Evolutionary conservation across 2,888 invertebrate genomes (phyloP).

Genomic region (Macropis europaea): DNA sequence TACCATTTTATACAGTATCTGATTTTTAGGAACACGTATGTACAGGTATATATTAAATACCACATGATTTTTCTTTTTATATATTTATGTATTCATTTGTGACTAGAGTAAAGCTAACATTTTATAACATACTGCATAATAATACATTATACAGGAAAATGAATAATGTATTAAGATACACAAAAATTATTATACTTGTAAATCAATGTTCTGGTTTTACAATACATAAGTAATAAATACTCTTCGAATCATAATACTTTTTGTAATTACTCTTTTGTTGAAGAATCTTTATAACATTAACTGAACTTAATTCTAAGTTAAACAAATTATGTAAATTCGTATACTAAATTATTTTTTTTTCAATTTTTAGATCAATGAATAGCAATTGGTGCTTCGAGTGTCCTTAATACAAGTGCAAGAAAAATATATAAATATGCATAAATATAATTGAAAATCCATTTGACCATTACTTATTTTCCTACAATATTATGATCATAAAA

Average conservation of each 20-base stretch:
- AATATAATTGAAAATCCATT: slow-evolving; percentile 13
- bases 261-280: no score
- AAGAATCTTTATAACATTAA: no score
- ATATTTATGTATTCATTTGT: slow-evolving; percentile 30
- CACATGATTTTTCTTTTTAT: slow-evolving; percentile 33
- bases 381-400: slow-evolving; percentile 10
- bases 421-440: slow-evolving; percentile 11
- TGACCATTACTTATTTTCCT: not conserved
- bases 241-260: no score
- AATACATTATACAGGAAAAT: slow-evolving; percentile 8
- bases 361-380: no score
- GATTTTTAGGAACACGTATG: not conserved
- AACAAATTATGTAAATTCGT: no score
- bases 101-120: slow-evolving; percentile 38
- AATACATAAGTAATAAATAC: not conserved
- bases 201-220: not conserved
- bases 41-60: slow-evolving; percentile 3
- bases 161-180: slow-evolving; percentile 35
- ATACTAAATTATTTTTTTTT: not conserved
- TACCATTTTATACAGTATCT: not conserved
- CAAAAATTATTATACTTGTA: not conserved
- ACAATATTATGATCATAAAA: slow-evolving; percentile 2
- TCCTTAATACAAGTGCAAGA: slow-evolving; percentile 29
- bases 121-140: not conserved
- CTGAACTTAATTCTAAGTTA: no score